Conservation (phyloP, 2,888 invertebrate species). For the Apodemia duryi region DNA sequence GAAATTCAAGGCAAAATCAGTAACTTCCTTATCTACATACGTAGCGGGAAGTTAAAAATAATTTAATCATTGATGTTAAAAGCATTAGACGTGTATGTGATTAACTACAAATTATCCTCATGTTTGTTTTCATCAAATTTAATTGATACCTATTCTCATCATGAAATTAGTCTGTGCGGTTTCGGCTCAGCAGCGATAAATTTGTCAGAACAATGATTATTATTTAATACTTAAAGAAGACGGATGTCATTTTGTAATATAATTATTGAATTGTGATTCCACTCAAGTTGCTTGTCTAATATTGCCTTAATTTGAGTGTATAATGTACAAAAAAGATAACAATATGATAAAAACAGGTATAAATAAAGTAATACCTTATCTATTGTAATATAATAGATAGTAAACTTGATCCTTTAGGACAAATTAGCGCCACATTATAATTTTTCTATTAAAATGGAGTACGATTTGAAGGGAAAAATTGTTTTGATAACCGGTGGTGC, state of each 20-base stretch:
- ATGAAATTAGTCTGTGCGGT: neutral
- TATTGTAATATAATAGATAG: neutral
- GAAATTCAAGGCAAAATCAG: too few relatives aligned
- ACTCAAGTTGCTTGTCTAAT: neutral
- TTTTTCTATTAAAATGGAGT: slow-evolving; percentile 28
- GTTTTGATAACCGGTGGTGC: slow-evolving; percentile 51
- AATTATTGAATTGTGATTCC: neutral
- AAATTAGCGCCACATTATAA: too few relatives aligned
- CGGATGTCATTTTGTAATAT: neutral
- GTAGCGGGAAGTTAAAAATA: too few relatives aligned
- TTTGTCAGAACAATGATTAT: neutral
- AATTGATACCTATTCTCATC: too few relatives aligned
- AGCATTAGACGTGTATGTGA: too few relatives aligned
- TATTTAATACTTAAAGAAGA: neutral
- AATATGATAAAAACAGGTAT: neutral
- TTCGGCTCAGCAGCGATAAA: neutral
- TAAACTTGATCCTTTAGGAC: neutral
- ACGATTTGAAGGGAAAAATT: slow-evolving; percentile 44
- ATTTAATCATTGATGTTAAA: too few relatives aligned
- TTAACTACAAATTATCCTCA: too few relatives aligned
- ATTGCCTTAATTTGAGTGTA: neutral
- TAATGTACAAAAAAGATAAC: neutral
- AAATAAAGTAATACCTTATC: neutral
- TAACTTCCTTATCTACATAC: too few relatives aligned
- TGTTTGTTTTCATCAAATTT: too few relatives aligned